phyloP scores from a whole-genome alignment of 2,113 vertebrate genomes.

The Caretta caretta region DNA sequence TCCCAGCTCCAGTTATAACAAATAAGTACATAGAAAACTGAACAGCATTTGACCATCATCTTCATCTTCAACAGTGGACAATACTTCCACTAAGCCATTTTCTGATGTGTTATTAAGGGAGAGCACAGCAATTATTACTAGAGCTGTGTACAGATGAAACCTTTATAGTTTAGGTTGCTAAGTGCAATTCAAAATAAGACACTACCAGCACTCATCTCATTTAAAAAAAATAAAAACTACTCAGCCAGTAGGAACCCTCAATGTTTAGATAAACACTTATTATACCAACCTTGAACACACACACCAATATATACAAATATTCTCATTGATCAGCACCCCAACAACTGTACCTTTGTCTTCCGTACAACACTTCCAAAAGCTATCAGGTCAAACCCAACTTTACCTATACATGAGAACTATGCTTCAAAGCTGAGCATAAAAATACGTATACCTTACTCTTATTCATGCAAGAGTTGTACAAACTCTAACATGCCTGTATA shows the following conservation, averaged over 20 bases:
- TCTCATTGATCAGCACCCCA: neutral
- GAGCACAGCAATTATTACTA: neutral
- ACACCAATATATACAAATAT: neutral
- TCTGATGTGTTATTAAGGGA: neutral
- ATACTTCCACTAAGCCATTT: neutral
- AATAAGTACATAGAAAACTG: neutral
- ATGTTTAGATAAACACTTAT: neutral
- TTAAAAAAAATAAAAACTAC: neutral
- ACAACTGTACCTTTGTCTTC: accelerated
- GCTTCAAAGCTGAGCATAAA: neutral
- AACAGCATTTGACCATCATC: neutral
- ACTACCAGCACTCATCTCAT: too few species aligned
- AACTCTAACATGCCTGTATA: neutral
- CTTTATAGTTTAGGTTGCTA: neutral
- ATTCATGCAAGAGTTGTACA: neutral
- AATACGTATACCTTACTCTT: neutral
- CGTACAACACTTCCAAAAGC: neutral
- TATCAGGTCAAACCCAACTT: neutral
- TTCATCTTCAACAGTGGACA: neutral
- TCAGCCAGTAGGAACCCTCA: neutral
- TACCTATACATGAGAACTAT: neutral
- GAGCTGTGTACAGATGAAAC: neutral
- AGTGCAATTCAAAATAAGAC: neutral
- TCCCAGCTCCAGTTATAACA: neutral
- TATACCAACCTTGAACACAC: neutral